These are phyloP conservation scores for Montipora sp. DNA, from an alignment of 64 coral and sea anemone species.

Conservation along the genomic window DNA sequence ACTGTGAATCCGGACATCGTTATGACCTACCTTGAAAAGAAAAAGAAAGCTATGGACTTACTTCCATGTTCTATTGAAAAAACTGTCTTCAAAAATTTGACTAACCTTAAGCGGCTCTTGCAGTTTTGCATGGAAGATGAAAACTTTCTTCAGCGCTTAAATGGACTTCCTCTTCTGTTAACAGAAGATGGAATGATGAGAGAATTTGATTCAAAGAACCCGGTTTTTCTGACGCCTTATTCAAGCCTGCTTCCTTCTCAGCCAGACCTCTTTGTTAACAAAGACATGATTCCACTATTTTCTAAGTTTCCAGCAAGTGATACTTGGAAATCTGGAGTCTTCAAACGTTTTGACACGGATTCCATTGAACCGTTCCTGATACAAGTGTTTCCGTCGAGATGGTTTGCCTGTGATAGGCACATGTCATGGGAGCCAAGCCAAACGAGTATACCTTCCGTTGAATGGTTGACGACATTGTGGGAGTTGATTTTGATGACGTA, in stretches of 20 bases:
- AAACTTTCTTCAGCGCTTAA: conserved; percentile 65
- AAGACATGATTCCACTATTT: conserved; percentile 63
- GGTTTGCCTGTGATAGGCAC: conserved; percentile 72
- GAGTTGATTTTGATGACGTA: conserved; percentile 80
- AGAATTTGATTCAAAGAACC: conserved; percentile 69
- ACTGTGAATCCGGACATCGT: conserved; percentile 80
- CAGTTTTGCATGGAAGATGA: conserved; percentile 76
- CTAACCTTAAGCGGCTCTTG: conserved; percentile 44
- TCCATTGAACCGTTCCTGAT: conserved; percentile 82
- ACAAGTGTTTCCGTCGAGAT: conserved; percentile 70
- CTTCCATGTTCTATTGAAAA: conserved; percentile 75
- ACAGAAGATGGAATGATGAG: conserved; percentile 84
- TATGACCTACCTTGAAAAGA: conserved; percentile 54
- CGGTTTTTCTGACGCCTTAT: conserved; percentile 87
- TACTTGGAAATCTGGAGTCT: conserved; percentile 64
- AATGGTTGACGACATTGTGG: conserved; percentile 86
- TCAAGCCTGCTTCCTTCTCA: conserved; percentile 77
- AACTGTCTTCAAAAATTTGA: conserved; percentile 53
- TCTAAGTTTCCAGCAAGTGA: conserved; percentile 22
- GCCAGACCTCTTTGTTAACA: conserved; percentile 83
- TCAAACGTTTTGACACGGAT: conserved; percentile 92
- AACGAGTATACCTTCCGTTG: conserved; percentile 34
- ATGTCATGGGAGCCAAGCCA: conserved; percentile 69
- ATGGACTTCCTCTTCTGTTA: conserved; percentile 84
- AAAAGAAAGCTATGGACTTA: conserved; percentile 29